A percentile compares a stretch with the other conserved stretches of the same genome.
Conservation (phyloP, 2,113 vertebrate species). For the Galbula dea region DNA sequence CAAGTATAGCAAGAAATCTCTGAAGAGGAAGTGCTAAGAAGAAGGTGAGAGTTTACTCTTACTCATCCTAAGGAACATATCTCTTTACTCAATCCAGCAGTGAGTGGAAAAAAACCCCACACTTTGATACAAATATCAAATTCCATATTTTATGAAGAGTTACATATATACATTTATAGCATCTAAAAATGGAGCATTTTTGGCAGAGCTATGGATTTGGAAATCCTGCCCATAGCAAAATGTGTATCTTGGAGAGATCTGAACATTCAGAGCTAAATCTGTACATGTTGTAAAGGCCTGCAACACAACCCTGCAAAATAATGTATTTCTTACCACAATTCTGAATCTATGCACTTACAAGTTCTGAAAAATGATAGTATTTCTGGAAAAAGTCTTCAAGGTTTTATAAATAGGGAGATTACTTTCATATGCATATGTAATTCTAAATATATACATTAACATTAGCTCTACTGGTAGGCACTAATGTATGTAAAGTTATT, state of each 20-base stretch:
- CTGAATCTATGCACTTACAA: background rate
- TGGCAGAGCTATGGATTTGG: background rate
- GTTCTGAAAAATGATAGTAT: background rate
- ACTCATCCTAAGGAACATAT: background rate
- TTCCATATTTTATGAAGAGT: background rate
- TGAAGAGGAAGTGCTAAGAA: background rate
- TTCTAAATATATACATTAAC: background rate
- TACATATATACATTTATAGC: background rate
- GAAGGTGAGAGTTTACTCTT: background rate
- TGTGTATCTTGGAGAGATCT: background rate
- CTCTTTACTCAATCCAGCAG: background rate
- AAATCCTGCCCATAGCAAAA: background rate
- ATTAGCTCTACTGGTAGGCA: background rate
- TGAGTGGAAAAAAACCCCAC: background rate
- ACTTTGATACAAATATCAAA: background rate
- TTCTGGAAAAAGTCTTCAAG: background rate
- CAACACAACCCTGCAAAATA: background rate
- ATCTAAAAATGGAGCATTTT: background rate
- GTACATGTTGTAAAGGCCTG: background rate
- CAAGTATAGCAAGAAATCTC: background rate
- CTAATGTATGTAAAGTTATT: background rate
- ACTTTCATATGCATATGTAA: background rate
- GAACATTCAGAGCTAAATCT: background rate
- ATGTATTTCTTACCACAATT: background rate
- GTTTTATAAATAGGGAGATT: background rate